These are phyloP conservation scores for Tauraco hartlaubi DNA, from an alignment of 2,797 vertebrate species.

Conservation along the genomic window DNA sequence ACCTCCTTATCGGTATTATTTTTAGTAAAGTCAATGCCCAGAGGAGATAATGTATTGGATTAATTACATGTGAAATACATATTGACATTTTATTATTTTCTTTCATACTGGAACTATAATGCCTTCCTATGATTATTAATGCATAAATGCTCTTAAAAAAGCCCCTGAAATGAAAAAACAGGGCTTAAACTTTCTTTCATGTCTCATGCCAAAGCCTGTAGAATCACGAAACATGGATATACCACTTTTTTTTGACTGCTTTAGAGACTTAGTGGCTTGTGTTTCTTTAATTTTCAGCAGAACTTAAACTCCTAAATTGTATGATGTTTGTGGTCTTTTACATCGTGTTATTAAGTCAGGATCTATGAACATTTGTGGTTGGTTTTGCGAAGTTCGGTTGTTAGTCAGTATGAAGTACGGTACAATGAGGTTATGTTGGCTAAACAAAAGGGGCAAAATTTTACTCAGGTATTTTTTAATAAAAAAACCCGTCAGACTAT, in stretches of 20 bases:
- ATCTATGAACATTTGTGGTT: not conserved
- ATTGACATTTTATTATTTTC: not conserved
- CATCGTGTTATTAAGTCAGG: not conserved
- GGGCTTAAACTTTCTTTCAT: not conserved
- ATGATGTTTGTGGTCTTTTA: not conserved
- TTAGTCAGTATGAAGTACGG: not conserved
- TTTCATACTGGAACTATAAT: not conserved
- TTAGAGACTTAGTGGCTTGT: not conserved
- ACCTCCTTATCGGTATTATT: slow-evolving; percentile 54
- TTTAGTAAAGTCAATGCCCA: slow-evolving; percentile 31
- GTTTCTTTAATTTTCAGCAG: slow-evolving; percentile 5
- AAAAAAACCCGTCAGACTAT: slow-evolving; percentile 1
- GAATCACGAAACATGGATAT: not conserved
- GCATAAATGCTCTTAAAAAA: not conserved
- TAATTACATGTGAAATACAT: slow-evolving; percentile 1
- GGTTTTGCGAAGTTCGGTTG: not conserved
- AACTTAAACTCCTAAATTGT: not conserved
- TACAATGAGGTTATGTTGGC: not conserved
- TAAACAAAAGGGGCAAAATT: not conserved
- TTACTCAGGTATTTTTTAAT: slow-evolving; percentile 31
- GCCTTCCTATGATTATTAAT: not conserved
- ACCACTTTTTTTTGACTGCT: not conserved
- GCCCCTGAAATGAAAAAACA: not conserved
- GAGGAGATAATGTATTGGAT: not conserved
- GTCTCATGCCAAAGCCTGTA: not conserved